These are phyloP conservation scores for Argynnis bischoffii DNA, from an alignment of 2,888 invertebrate genomes.

Conservation along the genomic window DNA sequence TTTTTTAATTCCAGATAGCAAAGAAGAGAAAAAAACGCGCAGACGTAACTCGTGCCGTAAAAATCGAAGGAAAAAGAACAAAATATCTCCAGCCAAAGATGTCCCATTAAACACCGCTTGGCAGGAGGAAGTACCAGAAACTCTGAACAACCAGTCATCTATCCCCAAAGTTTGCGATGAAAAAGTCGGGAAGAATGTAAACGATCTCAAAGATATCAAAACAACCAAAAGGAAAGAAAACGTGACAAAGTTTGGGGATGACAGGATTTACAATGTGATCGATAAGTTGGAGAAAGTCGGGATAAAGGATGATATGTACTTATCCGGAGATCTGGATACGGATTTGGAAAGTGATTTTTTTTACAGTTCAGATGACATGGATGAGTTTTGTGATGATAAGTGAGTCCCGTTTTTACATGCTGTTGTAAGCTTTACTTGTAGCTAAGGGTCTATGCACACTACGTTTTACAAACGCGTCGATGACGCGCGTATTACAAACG, in stretches of 20 bases:
- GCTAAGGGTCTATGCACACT: no score
- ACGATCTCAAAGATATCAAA: conserved; percentile 54
- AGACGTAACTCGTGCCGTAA: conserved; percentile 66
- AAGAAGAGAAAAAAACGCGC: conserved; percentile 60
- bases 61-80: conserved; percentile 64
- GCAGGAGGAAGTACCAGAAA: conserved; percentile 31
- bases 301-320: conserved; percentile 66
- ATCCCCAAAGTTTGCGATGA: conserved; percentile 53
- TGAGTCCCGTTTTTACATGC: conserved; percentile 50
- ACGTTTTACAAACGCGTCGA: no score
- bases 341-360: conserved; percentile 65
- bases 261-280: conserved; percentile 63
- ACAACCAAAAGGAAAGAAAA: conserved; percentile 42
- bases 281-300: conserved; percentile 69
- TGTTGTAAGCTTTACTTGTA: no score
- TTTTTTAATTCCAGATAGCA: conserved; percentile 44
- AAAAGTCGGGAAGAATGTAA: conserved; percentile 68
- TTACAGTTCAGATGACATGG: conserved; percentile 66
- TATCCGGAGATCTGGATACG: conserved; percentile 63
- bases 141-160: conserved; percentile 50
- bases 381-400: conserved; percentile 66
- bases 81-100: conserved; percentile 64
- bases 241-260: conserved; percentile 44
- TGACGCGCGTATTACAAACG: no score
- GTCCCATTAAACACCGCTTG: conserved; percentile 30